Percentiles rank a stretch among this genome's conserved stretches.
Conservation (phyloP, 1,140 invertebrate genomes). For the Homalodisca vitripennis region DNA sequence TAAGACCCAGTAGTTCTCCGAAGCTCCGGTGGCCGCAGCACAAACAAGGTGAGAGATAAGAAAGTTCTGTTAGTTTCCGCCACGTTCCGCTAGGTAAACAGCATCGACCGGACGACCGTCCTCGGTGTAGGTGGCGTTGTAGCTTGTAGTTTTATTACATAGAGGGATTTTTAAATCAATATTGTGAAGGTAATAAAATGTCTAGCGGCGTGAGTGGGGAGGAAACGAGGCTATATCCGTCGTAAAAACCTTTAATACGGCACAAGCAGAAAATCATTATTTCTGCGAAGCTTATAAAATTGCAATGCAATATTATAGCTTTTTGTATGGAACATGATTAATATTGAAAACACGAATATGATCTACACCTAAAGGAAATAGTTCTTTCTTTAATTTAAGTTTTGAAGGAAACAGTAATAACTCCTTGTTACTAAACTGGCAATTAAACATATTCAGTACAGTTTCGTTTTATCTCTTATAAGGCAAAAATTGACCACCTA, state of each 20-base stretch:
- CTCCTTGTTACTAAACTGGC: no score
- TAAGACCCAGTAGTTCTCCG: conserved; percentile 14
- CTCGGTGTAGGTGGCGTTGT: not conserved
- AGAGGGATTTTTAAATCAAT: conserved; percentile 26
- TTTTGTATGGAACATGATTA: no score
- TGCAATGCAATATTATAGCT: no score
- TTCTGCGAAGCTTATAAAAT: no score
- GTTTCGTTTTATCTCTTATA: no score
- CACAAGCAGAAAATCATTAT: conserved; percentile 17
- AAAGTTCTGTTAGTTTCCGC: no score
- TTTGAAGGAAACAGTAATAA: no score
- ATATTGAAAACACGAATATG: no score
- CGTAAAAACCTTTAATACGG: conserved; percentile 23
- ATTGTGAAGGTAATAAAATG: conserved; percentile 23
- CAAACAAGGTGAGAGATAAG: not conserved
- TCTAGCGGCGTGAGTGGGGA: not conserved
- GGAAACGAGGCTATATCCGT: conserved; percentile 8
- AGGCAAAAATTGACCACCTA: no score
- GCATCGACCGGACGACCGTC: not conserved
- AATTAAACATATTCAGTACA: no score
- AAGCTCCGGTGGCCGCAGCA: conserved; percentile 13
- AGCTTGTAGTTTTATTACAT: conserved; percentile 18
- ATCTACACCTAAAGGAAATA: no score
- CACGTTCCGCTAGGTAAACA: not conserved
- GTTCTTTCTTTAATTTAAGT: no score